Conservation (phyloP, 1,140 invertebrate species). For the Grapholita molesta region DNA sequence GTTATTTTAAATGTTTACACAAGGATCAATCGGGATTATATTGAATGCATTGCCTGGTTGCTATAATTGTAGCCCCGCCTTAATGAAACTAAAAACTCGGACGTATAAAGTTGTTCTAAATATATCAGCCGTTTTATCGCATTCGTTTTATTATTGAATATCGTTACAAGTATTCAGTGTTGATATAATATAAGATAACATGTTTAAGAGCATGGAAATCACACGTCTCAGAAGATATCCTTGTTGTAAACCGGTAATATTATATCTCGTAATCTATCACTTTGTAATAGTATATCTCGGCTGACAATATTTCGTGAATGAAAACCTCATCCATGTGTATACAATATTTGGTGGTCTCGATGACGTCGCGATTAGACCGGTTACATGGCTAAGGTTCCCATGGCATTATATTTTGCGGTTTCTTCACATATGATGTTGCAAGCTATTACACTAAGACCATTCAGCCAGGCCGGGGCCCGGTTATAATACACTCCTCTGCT, state of each 20-base stretch:
- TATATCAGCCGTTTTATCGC: neutral
- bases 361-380: neutral
- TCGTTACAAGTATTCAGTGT: neutral
- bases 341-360: neutral
- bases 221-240: neutral
- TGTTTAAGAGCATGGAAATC: neutral
- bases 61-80: neutral
- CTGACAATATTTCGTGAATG: neutral
- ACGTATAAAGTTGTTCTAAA: neutral
- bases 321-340: neutral
- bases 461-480: constrained; percentile 21
- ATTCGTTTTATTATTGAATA: neutral
- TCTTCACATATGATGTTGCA: constrained; percentile 32
- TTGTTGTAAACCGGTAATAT: neutral
- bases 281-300: neutral
- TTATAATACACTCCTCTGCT: neutral
- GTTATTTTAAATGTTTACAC: constrained; percentile 6
- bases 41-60: neutral
- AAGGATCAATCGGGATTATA: neutral
- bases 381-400: constrained; percentile 20
- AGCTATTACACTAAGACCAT: constrained; percentile 38
- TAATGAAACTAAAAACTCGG: neutral
- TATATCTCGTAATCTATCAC: too few relatives aligned
- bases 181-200: neutral
- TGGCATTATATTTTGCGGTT: constrained; percentile 33